phyloP scores from a whole-genome alignment of 2,113 vertebrate species.

The Tringa solitaria region DNA sequence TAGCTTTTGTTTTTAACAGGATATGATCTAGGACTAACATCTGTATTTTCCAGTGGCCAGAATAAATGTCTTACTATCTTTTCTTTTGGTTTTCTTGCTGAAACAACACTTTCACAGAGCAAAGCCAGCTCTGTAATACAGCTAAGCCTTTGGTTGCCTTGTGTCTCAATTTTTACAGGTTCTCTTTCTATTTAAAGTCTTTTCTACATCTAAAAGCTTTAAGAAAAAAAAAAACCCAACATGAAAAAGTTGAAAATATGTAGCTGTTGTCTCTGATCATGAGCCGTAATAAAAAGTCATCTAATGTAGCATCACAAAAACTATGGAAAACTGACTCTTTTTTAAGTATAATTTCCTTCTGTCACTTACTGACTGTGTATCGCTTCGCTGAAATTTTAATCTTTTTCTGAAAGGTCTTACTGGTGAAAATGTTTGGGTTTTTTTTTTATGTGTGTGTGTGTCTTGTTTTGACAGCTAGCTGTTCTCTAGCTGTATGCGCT shows the following conservation, averaged over 20 bases:
- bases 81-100: not conserved
- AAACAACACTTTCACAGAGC: not conserved
- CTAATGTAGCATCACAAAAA: not conserved
- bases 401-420: not conserved
- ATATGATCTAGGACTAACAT: constrained; percentile 7
- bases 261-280: not conserved
- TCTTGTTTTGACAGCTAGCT: not conserved
- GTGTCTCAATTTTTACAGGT: not conserved
- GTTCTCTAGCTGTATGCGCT: not conserved
- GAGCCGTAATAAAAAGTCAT: not conserved
- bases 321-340: not conserved
- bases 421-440: not conserved
- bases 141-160: not conserved
- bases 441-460: not conserved
- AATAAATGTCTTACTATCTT: not conserved
- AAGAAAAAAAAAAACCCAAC: not conserved
- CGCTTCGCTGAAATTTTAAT: not conserved
- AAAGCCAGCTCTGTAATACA: not conserved
- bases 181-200: not conserved
- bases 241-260: not conserved
- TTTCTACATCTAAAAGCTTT: not conserved
- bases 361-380: not conserved
- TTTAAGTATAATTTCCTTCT: not conserved
- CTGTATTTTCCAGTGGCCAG: constrained; percentile 8
- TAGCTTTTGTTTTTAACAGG: constrained; percentile 34